phyloP scores from a whole-genome alignment of 2,113 vertebrate species.

The Petromus typicus region DNA sequence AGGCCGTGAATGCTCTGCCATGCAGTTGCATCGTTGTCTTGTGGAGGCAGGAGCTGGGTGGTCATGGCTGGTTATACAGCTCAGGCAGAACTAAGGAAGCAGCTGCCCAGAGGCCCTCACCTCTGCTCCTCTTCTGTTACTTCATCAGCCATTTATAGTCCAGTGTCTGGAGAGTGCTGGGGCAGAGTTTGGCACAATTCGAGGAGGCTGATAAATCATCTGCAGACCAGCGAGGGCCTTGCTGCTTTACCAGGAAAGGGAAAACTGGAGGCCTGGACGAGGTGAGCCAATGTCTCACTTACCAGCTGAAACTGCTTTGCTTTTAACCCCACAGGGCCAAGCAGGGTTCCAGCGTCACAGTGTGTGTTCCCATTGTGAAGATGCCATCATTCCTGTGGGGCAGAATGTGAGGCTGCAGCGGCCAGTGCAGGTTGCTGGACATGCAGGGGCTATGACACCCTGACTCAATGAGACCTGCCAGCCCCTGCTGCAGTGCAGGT shows the following conservation, averaged over 20 bases:
- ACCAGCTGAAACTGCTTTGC: neutral
- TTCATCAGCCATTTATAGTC: conserved; percentile 85
- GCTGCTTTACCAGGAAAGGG: conserved; percentile 79
- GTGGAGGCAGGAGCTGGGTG: neutral
- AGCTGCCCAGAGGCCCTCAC: conserved; percentile 80
- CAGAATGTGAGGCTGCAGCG: neutral
- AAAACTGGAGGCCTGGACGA: conserved; percentile 49
- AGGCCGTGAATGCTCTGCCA: neutral
- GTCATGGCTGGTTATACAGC: conserved; percentile 29
- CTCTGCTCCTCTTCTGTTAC: conserved; percentile 79
- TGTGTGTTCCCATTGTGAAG: neutral
- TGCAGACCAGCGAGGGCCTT: conserved; percentile 73
- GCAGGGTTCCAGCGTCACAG: neutral
- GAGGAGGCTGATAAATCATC: conserved; percentile 79
- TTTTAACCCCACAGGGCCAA: neutral
- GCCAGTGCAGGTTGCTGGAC: neutral
- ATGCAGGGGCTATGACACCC: fast-evolving
- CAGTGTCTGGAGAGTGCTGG: conserved; percentile 68
- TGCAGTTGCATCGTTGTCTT: conserved; percentile 5
- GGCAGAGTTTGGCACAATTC: conserved; percentile 80
- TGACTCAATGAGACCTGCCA: neutral
- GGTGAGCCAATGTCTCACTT: neutral
- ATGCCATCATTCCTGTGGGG: neutral
- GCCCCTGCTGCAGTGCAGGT: neutral
- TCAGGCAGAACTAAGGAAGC: conserved; percentile 70